Conservation (phyloP, 2,888 invertebrate genomes). For the Drosophila kuntzei region DNA sequence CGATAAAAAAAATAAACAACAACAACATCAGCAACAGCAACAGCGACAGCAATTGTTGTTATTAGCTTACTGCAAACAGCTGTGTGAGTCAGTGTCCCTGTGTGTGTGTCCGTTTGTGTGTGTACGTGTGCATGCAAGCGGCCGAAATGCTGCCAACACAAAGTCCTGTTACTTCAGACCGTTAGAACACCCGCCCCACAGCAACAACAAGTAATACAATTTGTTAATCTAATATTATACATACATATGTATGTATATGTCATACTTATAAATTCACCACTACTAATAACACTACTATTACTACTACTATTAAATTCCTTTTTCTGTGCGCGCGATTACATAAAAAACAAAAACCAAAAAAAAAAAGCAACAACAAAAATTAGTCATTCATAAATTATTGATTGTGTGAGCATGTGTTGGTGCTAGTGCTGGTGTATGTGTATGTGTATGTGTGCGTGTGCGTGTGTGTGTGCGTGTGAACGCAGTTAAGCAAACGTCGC, state of each 20-base stretch:
- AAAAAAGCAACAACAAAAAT: conserved; percentile 39
- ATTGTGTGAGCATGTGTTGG: conserved; percentile 39
- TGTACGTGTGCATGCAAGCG: conserved; percentile 31
- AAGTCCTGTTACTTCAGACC: not conserved
- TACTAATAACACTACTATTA: conserved; percentile 3
- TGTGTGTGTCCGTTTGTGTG: conserved; percentile 8
- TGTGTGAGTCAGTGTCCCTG: conserved; percentile 54
- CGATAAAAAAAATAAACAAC: conserved; percentile 4
- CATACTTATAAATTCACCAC: not conserved
- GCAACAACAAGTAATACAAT: conserved; percentile 4
- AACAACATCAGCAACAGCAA: conserved; percentile 18
- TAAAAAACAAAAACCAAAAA: conserved; percentile 47
- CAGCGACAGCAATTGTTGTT: conserved; percentile 22
- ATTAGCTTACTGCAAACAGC: conserved; percentile 43
- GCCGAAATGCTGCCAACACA: conserved; percentile 34
- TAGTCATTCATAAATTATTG: conserved; percentile 69
- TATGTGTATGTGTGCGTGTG: conserved; percentile 8
- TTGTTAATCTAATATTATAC: not conserved
- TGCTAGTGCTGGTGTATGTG: conserved; percentile 9
- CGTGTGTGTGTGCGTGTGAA: conserved; percentile 26
- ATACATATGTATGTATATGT: not conserved
- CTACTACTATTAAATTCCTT: conserved; percentile 12
- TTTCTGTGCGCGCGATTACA: conserved; percentile 48
- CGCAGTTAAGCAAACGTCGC: conserved; percentile 55
- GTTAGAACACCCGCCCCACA: conserved; percentile 13